These are phyloP conservation scores for Betta splendens DNA, from an alignment of 2,797 vertebrate genomes.

Conservation along the genomic window DNA sequence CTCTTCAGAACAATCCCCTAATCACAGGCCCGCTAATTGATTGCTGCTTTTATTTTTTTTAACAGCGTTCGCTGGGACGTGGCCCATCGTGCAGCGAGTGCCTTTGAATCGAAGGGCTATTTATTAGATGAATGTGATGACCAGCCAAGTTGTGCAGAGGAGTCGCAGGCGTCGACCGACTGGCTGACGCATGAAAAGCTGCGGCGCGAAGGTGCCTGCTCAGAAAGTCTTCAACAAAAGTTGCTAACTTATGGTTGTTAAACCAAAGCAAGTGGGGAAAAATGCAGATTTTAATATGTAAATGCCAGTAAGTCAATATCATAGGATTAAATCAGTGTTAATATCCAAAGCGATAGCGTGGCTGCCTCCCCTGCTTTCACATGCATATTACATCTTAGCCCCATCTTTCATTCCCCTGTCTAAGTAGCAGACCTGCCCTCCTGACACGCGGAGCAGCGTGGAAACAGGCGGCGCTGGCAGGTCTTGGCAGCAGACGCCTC, in stretches of 20 bases:
- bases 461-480: slow-evolving; percentile 58
- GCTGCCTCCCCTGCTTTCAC: slow-evolving; percentile 63
- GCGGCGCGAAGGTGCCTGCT: slow-evolving; percentile 34
- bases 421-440: slow-evolving; percentile 64
- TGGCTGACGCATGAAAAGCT: slow-evolving; percentile 23
- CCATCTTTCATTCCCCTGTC: slow-evolving; percentile 69
- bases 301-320: slow-evolving; percentile 10
- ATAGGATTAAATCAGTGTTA: slow-evolving; percentile 10
- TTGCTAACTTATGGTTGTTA: slow-evolving; percentile 33
- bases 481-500: slow-evolving; percentile 64
- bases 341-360: too few species aligned
- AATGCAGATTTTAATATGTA: slow-evolving; percentile 37
- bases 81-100: slow-evolving; percentile 44
- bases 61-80: slow-evolving; percentile 34
- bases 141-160: slow-evolving; percentile 5
- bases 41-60: slow-evolving; percentile 50
- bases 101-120: slow-evolving; percentile 38
- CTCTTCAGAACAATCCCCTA: slow-evolving; percentile 41
- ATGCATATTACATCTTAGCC: slow-evolving; percentile 70
- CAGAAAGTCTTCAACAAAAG: slow-evolving; percentile 42
- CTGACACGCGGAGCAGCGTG: slow-evolving; percentile 54
- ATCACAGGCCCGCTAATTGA: slow-evolving; percentile 35
- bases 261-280: slow-evolving; percentile 15
- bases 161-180: slow-evolving; percentile 10
- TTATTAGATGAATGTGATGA: slow-evolving; percentile 41